Evolutionary conservation across 2,888 invertebrate genomes (phyloP).

Genomic region (Calliphora vomitoria): DNA sequence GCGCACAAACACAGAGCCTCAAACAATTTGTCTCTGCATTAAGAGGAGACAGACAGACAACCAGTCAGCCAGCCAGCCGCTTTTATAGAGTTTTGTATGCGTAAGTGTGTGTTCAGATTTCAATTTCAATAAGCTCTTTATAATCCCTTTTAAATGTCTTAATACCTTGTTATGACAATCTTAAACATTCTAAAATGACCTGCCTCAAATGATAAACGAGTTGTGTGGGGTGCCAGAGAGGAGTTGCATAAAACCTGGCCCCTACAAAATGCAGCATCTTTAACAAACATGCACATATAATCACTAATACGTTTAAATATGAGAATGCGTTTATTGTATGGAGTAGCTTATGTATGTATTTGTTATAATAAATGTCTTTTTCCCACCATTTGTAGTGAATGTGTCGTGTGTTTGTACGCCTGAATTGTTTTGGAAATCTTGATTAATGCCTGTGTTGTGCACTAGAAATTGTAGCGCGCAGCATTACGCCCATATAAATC

Average conservation of each 20-base stretch:
- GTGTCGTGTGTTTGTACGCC: slow-evolving; percentile 32
- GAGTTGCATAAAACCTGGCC: slow-evolving; percentile 23
- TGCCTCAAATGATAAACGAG: slow-evolving; percentile 63
- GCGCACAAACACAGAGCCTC: slow-evolving; percentile 23
- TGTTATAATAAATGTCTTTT: slow-evolving; percentile 62
- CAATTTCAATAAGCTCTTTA: slow-evolving; percentile 73
- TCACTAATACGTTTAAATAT: slow-evolving; percentile 46
- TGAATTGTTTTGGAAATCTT: slow-evolving; percentile 68
- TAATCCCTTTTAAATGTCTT: slow-evolving; percentile 74
- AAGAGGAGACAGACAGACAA: not conserved
- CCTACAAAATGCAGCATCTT: slow-evolving; percentile 49
- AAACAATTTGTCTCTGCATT: slow-evolving; percentile 57
- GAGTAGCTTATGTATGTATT: slow-evolving; percentile 3
- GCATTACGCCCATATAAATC: slow-evolving; percentile 51
- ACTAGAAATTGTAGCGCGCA: slow-evolving; percentile 24
- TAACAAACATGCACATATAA: slow-evolving; percentile 27
- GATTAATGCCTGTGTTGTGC: slow-evolving; percentile 64
- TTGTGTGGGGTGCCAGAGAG: slow-evolving; percentile 25
- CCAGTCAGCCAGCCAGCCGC: not conserved
- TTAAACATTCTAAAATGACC: slow-evolving; percentile 71
- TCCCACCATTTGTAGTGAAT: slow-evolving; percentile 59
- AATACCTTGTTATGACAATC: slow-evolving; percentile 74
- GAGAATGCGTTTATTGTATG: slow-evolving; percentile 25
- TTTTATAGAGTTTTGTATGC: not conserved
- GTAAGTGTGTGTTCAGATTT: slow-evolving; percentile 58